Conservation (phyloP, 2,797 vertebrate genomes). For the Anolis apletophallus region DNA sequence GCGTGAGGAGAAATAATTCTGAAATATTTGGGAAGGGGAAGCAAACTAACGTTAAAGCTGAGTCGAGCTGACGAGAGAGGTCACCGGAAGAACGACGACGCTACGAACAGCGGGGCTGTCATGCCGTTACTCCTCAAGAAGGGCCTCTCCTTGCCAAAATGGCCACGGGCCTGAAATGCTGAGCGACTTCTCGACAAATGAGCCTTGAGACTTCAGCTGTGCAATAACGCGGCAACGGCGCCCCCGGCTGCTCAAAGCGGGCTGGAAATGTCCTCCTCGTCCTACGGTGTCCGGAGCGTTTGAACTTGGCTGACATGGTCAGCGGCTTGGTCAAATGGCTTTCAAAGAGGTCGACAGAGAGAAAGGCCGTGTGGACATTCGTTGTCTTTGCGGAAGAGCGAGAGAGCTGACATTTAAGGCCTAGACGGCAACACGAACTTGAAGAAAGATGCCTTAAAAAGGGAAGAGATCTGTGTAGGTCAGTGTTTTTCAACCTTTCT, state of each 20-base stretch:
- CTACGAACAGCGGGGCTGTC: neutral
- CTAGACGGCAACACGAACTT: no score
- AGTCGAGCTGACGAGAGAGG: neutral
- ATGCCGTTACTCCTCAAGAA: conserved; percentile 24
- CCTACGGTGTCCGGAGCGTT: neutral
- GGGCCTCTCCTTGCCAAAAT: conserved; percentile 16
- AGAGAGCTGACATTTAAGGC: neutral
- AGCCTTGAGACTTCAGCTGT: conserved; percentile 51
- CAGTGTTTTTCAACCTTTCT: no score
- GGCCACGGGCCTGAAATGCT: conserved; percentile 42
- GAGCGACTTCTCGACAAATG: conserved; percentile 52
- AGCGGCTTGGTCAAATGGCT: conserved; percentile 27
- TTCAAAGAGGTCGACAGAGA: conserved; percentile 40
- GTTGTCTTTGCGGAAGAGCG: no score
- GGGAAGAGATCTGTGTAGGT: no score
- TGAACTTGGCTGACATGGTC: conserved; percentile 48
- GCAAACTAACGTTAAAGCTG: neutral
- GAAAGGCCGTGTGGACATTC: no score
- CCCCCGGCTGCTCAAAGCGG: neutral
- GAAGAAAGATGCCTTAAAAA: no score
- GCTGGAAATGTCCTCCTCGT: conserved; percentile 41
- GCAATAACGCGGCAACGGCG: conserved; percentile 26
- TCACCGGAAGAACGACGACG: neutral
- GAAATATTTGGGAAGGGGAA: neutral
- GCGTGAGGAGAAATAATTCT: no score